Evolutionary conservation across 2,888 invertebrate species (phyloP), one percentile per base, ranked within the genome.

Genomic region (Electrophaes corylata): DNA sequence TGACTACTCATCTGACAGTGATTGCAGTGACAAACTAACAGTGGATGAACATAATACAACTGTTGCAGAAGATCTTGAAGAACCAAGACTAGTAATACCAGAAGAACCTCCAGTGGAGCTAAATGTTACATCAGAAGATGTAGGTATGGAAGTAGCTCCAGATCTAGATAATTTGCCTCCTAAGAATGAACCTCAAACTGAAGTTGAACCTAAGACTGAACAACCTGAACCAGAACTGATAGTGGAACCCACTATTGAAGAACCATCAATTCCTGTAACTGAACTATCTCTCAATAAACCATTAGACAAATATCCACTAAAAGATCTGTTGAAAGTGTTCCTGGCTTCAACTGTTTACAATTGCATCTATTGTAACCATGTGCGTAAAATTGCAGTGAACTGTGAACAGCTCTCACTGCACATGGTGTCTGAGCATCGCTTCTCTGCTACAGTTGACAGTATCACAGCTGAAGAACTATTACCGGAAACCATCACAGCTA

Each of bases 301-400:
- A 12, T 78, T 97, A 64, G 96, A 96, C 75, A 95, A 94, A 80
- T 95, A 96, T 81, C 94, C 95, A 57, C 90, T 95, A 40, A 93
- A 95, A 70, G 93, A 95, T 60, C 90, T 97, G 60, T 78, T 97
- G 29, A 95, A 95, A 76, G 94, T 95, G 64, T 96, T 96, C 82
- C 86, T 97, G 48, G 91, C 93, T 64, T 93, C 94, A 11, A 95
- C 96, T 0, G 93, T 94, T 73, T 88, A 93, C 5, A 91, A 92
- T 60, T 97, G 97, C 79, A 93, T 96, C 54, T 97, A 96, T 80
- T 97, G 97, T 76, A 96, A 97, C 77, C 96, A 97, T 88, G 96
- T 96, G 0, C 93, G 96, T 16, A 95, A 96, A 71, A 96, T 97
- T 67, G 96, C 96, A 10, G 96, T 97, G 0, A 96, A 97, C 81